These are phyloP conservation scores for Drosophila nigricruria DNA, from an alignment of 2,888 invertebrate species.

Conservation along the genomic window DNA sequence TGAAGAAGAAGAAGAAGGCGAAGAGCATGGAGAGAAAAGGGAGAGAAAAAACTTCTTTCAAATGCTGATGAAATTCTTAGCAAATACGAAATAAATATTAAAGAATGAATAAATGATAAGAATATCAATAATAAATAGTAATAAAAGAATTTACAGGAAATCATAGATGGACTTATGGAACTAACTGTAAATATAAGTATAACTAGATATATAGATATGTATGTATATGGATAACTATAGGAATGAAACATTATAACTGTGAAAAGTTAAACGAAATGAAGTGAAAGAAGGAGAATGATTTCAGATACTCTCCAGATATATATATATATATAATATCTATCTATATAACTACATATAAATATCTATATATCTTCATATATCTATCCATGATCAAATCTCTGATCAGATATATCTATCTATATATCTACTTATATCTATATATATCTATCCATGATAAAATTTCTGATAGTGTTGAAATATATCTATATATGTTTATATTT, in stretches of 20 bases:
- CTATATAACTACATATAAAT: not conserved
- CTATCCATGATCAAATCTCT: too few relatives aligned
- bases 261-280: not conserved
- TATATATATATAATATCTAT: not conserved
- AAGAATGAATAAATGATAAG: not conserved
- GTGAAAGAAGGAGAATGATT: too few relatives aligned
- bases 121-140: not conserved
- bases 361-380: too few relatives aligned
- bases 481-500: too few relatives aligned
- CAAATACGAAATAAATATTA: conserved; percentile 3
- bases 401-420: too few relatives aligned
- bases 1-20: not conserved
- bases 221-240: too few relatives aligned
- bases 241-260: too few relatives aligned
- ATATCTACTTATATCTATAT: not conserved
- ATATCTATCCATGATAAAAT: too few relatives aligned
- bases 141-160: not conserved
- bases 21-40: not conserved
- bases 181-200: not conserved
- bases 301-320: too few relatives aligned
- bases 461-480: too few relatives aligned
- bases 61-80: conserved; percentile 45
- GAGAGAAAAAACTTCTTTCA: conserved; percentile 25
- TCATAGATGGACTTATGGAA: not conserved
- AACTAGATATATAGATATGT: too few relatives aligned